A percentile compares a stretch with the other conserved stretches of the same genome.
Evolutionary conservation across 2,888 invertebrate genomes (phyloP).

Genomic region (Sipha maydis): DNA sequence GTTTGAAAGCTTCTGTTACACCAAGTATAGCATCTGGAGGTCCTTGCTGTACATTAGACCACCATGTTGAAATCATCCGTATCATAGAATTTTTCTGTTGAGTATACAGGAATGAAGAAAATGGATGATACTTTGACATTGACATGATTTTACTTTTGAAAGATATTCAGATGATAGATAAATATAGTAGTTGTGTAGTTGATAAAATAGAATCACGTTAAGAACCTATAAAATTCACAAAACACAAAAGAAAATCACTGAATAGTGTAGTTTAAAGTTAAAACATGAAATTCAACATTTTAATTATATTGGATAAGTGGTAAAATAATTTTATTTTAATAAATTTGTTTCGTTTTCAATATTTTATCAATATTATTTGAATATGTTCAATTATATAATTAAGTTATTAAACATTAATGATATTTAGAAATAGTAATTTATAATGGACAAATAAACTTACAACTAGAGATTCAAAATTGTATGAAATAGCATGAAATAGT

Average conservation of each 20-base stretch:
- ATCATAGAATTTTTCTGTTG: conserved; percentile 34
- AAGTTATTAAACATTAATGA: neutral
- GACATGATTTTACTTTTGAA: conserved; percentile 38
- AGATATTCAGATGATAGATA: conserved; percentile 7
- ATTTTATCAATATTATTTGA: neutral
- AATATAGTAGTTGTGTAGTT: conserved; percentile 11
- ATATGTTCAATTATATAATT: neutral
- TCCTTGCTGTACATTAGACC: conserved; percentile 91
- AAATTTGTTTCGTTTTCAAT: too few species aligned
- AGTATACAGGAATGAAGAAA: conserved; percentile 38
- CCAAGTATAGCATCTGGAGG: conserved; percentile 98
- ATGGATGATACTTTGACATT: conserved; percentile 50
- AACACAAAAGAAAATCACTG: conserved; percentile 51
- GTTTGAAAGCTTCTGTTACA: conserved; percentile 95
- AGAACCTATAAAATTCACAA: conserved; percentile 57
- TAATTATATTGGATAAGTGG: neutral
- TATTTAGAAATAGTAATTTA: neutral
- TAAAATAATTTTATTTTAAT: neutral
- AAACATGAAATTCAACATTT: neutral
- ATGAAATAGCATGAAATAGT: too few species aligned
- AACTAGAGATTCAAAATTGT: neutral
- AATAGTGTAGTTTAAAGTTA: neutral
- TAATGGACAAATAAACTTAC: neutral
- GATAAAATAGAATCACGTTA: conserved; percentile 16
- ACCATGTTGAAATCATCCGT: conserved; percentile 73